Conservation (phyloP, 2,888 invertebrate species). For the Aporophyla lueneburgensis region DNA sequence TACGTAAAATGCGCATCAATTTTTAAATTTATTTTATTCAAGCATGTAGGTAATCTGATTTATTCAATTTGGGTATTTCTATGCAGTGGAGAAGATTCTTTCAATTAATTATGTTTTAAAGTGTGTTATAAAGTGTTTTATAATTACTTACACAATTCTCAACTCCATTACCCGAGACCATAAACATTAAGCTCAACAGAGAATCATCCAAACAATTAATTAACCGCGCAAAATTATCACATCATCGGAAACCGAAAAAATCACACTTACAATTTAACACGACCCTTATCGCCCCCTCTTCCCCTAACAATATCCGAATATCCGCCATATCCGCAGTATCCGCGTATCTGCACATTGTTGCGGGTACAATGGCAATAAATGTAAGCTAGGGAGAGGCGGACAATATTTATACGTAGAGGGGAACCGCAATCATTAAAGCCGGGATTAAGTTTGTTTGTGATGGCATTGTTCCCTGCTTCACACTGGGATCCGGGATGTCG, state of each 20-base stretch:
- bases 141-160: not conserved
- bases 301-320: constrained; percentile 70
- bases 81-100: no score
- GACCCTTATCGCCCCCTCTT: constrained; percentile 64
- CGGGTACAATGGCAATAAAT: constrained; percentile 71
- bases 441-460: constrained; percentile 74
- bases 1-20: not conserved
- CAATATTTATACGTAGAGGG: constrained; percentile 66
- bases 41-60: no score
- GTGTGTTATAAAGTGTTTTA: not conserved
- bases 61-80: no score
- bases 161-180: not conserved
- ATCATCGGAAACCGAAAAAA: constrained; percentile 64
- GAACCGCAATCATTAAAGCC: constrained; percentile 74
- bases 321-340: constrained; percentile 58
- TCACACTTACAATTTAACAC: constrained; percentile 67
- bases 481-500: constrained; percentile 37
- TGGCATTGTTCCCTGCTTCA: constrained; percentile 62
- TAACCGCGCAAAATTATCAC: constrained; percentile 47
- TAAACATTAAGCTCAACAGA: not conserved
- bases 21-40: not conserved
- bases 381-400: constrained; percentile 66
- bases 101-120: not conserved
- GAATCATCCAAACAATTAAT: constrained; percentile 44
- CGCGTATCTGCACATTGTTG: constrained; percentile 64